Conservation (phyloP, 2,888 invertebrate genomes). For the Agapetus fuscipes region DNA sequence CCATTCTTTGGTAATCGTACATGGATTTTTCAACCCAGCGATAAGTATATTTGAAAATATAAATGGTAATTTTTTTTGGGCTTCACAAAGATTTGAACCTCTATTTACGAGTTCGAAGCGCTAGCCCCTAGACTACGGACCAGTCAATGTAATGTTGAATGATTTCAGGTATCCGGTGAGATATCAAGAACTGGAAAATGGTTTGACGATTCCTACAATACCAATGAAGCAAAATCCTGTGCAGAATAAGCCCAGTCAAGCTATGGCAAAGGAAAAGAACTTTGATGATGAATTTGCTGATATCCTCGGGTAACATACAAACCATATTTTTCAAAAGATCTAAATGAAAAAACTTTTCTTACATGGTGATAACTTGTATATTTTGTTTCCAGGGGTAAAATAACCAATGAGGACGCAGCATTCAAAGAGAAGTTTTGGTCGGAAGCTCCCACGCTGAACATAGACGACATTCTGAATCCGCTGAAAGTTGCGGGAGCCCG, state of each 20-base stretch:
- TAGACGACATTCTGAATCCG: slow-evolving; percentile 33
- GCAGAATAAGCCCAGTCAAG: no score
- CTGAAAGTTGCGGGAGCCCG: slow-evolving; percentile 42
- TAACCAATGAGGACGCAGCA: slow-evolving; percentile 26
- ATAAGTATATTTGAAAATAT: no score
- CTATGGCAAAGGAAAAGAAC: slow-evolving; percentile 15
- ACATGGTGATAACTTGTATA: no score
- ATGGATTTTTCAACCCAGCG: no score
- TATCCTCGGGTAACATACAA: slow-evolving; percentile 52
- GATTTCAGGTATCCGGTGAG: slow-evolving; percentile 9
- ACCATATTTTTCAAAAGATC: background rate
- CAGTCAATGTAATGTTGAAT: no score
- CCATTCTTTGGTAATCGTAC: no score
- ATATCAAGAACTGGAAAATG: slow-evolving; percentile 7
- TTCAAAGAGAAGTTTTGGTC: slow-evolving; percentile 36
- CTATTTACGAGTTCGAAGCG: no score
- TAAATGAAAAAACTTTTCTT: no score
- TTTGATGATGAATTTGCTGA: slow-evolving; percentile 58
- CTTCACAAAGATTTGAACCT: no score
- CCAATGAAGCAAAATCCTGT: slow-evolving; percentile 5
- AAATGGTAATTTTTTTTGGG: no score
- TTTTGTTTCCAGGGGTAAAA: slow-evolving; percentile 22
- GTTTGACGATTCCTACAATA: slow-evolving; percentile 4
- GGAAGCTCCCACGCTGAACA: slow-evolving; percentile 38
- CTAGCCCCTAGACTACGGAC: no score